Conservation (phyloP, 1,140 invertebrate species). For the Bacillus rossius region DNA sequence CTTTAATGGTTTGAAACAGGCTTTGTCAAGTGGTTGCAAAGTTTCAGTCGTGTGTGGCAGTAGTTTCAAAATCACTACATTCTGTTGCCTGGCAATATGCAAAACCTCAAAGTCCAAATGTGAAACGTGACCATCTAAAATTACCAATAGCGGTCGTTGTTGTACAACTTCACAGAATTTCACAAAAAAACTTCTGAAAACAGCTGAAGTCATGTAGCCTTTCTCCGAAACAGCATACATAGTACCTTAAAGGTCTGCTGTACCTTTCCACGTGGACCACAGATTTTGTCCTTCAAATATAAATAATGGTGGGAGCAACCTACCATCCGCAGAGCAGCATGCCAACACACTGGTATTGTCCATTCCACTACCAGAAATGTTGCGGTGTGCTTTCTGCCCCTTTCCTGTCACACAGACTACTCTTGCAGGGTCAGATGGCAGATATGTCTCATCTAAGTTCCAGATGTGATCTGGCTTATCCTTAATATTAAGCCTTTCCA, state of each 20-base stretch:
- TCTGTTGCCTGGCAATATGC: slow-evolving; percentile 2
- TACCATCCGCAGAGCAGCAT: slow-evolving; percentile 12
- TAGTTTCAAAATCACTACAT: slow-evolving; percentile 10
- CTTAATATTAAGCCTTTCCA: slow-evolving; percentile 15
- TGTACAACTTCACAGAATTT: slow-evolving; percentile 6
- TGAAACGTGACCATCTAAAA: slow-evolving; percentile 17
- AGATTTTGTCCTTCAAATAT: slow-evolving; percentile 13
- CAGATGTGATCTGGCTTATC: slow-evolving; percentile 15
- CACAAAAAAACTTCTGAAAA: slow-evolving; percentile 11
- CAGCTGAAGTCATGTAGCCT: slow-evolving; percentile 13
- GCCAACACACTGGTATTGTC: slow-evolving; percentile 12
- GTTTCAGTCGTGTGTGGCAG: slow-evolving; percentile 12
- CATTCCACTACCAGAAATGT: neutral
- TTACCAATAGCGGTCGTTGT: slow-evolving; percentile 5
- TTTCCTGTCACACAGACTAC: slow-evolving; percentile 4
- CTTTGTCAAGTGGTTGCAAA: slow-evolving; percentile 11
- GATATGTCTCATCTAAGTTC: slow-evolving; percentile 15
- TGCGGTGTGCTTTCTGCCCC: slow-evolving; percentile 13
- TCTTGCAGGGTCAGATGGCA: slow-evolving; percentile 8
- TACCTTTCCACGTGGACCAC: slow-evolving; percentile 15
- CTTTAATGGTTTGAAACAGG: slow-evolving; percentile 12
- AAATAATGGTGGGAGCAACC: slow-evolving; percentile 6
- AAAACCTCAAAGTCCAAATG: slow-evolving; percentile 6
- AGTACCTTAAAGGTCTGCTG: slow-evolving; percentile 6
- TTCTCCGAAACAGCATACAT: slow-evolving; percentile 12